Percentiles rank a stretch among this genome's conserved stretches.
Evolutionary conservation across 2,888 invertebrate genomes (phyloP).

Genomic region (Stegophylla sp.): DNA sequence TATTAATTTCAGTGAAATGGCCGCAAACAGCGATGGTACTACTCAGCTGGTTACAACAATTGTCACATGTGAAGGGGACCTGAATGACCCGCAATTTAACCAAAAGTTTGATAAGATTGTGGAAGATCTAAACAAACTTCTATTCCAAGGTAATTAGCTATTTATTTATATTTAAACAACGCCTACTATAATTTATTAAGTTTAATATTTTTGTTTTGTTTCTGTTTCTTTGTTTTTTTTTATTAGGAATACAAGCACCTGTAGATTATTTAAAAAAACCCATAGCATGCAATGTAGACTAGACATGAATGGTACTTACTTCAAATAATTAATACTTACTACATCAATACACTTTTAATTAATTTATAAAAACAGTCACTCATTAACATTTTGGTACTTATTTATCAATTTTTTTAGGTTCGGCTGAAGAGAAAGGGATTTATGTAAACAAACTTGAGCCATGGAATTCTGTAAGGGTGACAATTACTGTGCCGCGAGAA

Average conservation of each 20-base stretch:
- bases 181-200: constrained; percentile 17
- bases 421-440: constrained; percentile 66
- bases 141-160: constrained; percentile 73
- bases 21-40: constrained; percentile 81
- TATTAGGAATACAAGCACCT: constrained; percentile 60
- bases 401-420: constrained; percentile 58
- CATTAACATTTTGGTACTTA: constrained; percentile 5
- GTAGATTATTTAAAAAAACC: constrained; percentile 59
- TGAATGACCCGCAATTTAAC: constrained; percentile 85
- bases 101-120: constrained; percentile 80
- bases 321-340: constrained; percentile 25
- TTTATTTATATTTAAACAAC: constrained; percentile 43
- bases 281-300: constrained; percentile 59
- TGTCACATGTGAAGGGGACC: constrained; percentile 91
- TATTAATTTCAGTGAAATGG: constrained; percentile 71
- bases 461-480: constrained; percentile 97
- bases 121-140: constrained; percentile 78
- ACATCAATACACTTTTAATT: not conserved
- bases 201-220: constrained; percentile 37
- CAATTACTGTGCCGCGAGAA: constrained; percentile 95
- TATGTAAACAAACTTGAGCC: constrained; percentile 84
- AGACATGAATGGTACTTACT: constrained; percentile 59
- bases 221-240: constrained; percentile 53
- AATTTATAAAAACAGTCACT: not conserved
- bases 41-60: constrained; percentile 74